Base-by-base conservation (phyloP, 2,888 invertebrate genomes). In the Blomia tropicalis region DNA sequence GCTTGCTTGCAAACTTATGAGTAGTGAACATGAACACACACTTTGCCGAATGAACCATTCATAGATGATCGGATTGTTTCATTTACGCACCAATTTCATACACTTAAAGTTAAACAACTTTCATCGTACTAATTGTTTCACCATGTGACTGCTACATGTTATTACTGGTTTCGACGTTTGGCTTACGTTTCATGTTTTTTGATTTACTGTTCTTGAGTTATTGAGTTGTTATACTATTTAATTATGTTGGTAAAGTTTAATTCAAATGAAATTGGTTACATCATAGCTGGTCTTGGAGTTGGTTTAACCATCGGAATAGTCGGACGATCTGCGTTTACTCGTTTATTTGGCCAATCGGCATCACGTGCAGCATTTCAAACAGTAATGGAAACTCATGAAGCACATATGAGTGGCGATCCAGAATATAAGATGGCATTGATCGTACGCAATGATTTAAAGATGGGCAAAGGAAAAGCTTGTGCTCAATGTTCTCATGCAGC, bases 381-480 rank as follows among this genome's bases (percentile, higher is more conserved):
- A 14, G 59, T 22, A 29, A 59, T 59, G 59, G 59, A 32, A 27
- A 47, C 51, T 14, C 51, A 47, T 14, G 51, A 47, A 27, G 23
- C 51, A 19, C n/a, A 7, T 47, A 22, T 47, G 7, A 47, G 51
- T 41, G 29, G 64, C n/a, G 43, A 51, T 41, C 60, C 43, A 32
- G 75, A 75, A 64, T 70, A 70, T 67, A 87, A 93, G 75, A 77
- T 93, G 75, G 83, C 91, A 4, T 74, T 93, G 67, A 85, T 89
- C 2, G 85, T 92, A 4, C 77, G 92, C 69, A 87, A 82, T 71
- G 93, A 93, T 70, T 76, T 93, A 2, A 87, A 87, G 73, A 93
- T 93, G 93, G 84, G 87, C 17, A 91, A 91, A 77, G 89, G 93
- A 1, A 93, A 93, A 77, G 83, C 88, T 43, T 92, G 88, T 2